Evolutionary conservation across 2,888 invertebrate genomes (phyloP), one percentile per base, ranked within the genome.

Genomic region (Lutraria lutraria): DNA sequence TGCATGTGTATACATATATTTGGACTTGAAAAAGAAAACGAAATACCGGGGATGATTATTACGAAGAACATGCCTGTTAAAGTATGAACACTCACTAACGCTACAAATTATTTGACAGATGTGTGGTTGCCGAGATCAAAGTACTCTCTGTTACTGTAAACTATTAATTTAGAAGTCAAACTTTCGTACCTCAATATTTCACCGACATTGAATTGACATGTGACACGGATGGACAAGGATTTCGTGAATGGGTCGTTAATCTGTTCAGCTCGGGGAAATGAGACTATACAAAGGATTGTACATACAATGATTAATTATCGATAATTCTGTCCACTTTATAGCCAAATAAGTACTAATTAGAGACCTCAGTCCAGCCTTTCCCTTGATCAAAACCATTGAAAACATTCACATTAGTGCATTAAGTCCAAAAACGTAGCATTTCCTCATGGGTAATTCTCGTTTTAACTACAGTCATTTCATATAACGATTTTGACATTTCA

Each of bases 291-390:
- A 76, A 31, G 21, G 15, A 15, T 25, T 34, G 16, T 76, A 19
- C 43, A 43, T 76, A 76, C 16, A 76, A 25, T 76, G 76, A 76
- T 76, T 76, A 76, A 76, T 76, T 76, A 76, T 31, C 19, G 76
- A 76, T 31, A 76, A 76, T 76, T 76, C 19, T 76, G 76, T 76
- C 76, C 76, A 31, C 31, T 76, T 76, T 76, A 76, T 76, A 19
- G 31, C 34, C 34, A 76, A 76, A 76, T 76, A 76, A 76, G 16
- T 15, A 76, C 25, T 76, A 76, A 16, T 76, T 76, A 76, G 13
- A 72, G n/a, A 3, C 29, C 29, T 15, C 15, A 13, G 72, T 72
- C 25, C 25, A 72, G 72, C 72, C 15, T 72, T 25, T 76, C 34
- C 34, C 16, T 15, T 76, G 19, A 19, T 76, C 4, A 16, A 76